Evolutionary conservation across 1,140 invertebrate species (phyloP), one percentile per base, ranked within the genome.

Genomic region (Subanguina moxae): DNA sequence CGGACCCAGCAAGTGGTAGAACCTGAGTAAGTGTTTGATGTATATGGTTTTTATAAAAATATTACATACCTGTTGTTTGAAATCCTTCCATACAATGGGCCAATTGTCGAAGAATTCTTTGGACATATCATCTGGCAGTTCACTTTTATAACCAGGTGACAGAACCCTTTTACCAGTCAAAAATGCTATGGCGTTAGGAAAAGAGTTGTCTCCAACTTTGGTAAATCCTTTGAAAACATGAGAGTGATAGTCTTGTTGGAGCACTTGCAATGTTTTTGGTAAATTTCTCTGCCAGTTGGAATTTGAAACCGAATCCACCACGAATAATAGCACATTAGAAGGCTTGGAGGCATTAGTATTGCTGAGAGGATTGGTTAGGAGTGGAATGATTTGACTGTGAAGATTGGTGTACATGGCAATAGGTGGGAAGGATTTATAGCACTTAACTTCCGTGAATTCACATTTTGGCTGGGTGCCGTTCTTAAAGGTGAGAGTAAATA

Each of bases 11-110:
- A n/a, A n/a, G n/a, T n/a, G n/a, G n/a, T n/a, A n/a, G n/a, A n/a
- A n/a, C n/a, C n/a, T n/a, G n/a, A n/a, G n/a, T n/a, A n/a, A n/a
- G n/a, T n/a, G n/a, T n/a, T n/a, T n/a, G n/a, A n/a, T n/a, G n/a
- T n/a, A n/a, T n/a, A n/a, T n/a, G n/a, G n/a, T n/a, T n/a, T n/a
- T n/a, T n/a, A 38, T 5, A 3, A 38, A 38, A 38, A 38, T 38
- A 5, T 19, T 61, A 1, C 62, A n/a, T 69, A 89, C 89, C 13
- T 86, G 84, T 25, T 88, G 82, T 65, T 87, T 86, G 76, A 87
- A 92, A 66, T 87, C 85, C 62, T 90, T 88, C 91, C 91, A 93
- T 13, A 92, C 84, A 70, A 91, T 89, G 0, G 89, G 87, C 77
- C 90, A 92, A 43, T 85, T 74, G 75, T 90, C 89, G 70, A 88